These are phyloP conservation scores for Crypturellus undulatus DNA, from an alignment of 2,113 vertebrate species.

Conservation along the genomic window DNA sequence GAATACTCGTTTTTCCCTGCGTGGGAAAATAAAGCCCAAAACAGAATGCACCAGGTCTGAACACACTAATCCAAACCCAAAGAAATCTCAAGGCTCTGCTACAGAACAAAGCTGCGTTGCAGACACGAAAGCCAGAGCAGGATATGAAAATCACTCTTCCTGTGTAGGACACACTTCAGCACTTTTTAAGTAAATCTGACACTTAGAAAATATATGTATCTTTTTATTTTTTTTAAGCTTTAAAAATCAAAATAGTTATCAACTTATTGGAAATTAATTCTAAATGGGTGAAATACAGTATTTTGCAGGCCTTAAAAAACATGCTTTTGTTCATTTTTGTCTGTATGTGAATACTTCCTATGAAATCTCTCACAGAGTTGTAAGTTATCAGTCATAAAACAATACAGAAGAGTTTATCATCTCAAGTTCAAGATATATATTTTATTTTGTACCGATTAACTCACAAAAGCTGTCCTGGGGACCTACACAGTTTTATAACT, in stretches of 20 bases:
- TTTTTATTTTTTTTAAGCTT: background rate
- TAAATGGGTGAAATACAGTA: background rate
- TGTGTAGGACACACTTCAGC: background rate
- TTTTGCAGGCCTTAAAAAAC: background rate
- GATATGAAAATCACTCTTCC: background rate
- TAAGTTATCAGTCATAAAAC: background rate
- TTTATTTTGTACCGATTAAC: constrained; percentile 44
- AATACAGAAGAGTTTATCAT: constrained; percentile 38
- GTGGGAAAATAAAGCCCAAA: background rate
- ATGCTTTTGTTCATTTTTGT: background rate
- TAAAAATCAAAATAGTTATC: background rate
- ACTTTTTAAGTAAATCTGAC: background rate
- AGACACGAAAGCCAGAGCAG: background rate
- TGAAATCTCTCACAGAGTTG: constrained; percentile 28
- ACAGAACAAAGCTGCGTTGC: background rate
- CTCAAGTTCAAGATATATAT: constrained; percentile 1
- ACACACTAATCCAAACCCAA: background rate
- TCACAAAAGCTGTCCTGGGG: constrained; percentile 21
- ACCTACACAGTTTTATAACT: constrained; percentile 41
- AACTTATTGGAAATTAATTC: background rate
- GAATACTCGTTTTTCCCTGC: constrained; percentile 10
- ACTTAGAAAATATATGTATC: background rate
- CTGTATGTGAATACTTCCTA: constrained; percentile 24
- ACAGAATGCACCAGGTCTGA: background rate
- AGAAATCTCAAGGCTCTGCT: background rate